Conservation (phyloP, 2,797 vertebrate species). For the Muraenolepis orangiensis region DNA sequence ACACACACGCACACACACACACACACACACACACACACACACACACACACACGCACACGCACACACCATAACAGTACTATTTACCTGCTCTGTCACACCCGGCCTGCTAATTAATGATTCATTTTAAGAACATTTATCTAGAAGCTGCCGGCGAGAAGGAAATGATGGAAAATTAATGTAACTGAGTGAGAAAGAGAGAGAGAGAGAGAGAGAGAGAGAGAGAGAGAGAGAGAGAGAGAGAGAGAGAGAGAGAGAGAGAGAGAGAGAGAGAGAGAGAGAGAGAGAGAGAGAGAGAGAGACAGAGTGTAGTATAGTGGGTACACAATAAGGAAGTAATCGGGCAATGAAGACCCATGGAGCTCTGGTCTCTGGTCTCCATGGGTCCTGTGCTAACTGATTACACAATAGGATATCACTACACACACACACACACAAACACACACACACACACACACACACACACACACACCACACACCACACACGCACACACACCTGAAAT, state of each 20-base stretch:
- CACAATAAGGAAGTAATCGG: conserved; percentile 70
- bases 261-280: conserved; percentile 9
- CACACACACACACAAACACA: too few relatives aligned
- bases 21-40: not conserved
- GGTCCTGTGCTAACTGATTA: conserved; percentile 56
- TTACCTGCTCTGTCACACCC: conserved; percentile 77
- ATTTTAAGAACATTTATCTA: conserved; percentile 75
- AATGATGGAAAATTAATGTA: conserved; percentile 10
- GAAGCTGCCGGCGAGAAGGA: conserved; percentile 52
- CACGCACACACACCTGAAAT: too few relatives aligned
- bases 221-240: conserved; percentile 8
- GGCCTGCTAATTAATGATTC: conserved; percentile 78
- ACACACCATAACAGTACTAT: conserved; percentile 70
- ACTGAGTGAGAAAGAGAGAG: conserved; percentile 25
- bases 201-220: conserved; percentile 24
- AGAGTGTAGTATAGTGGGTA: conserved; percentile 20
- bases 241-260: conserved; percentile 13
- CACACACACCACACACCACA: too few relatives aligned
- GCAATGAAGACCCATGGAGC: conserved; percentile 63
- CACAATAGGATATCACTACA: conserved; percentile 47
- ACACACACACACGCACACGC: conserved; percentile 36
- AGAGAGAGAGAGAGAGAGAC: conserved; percentile 19
- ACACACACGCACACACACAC: not conserved
- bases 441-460: too few relatives aligned
- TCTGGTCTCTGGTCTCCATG: conserved; percentile 55